Base-by-base conservation (phyloP, 2,113 vertebrate genomes). In the Deroptyus accipitrinus region DNA sequence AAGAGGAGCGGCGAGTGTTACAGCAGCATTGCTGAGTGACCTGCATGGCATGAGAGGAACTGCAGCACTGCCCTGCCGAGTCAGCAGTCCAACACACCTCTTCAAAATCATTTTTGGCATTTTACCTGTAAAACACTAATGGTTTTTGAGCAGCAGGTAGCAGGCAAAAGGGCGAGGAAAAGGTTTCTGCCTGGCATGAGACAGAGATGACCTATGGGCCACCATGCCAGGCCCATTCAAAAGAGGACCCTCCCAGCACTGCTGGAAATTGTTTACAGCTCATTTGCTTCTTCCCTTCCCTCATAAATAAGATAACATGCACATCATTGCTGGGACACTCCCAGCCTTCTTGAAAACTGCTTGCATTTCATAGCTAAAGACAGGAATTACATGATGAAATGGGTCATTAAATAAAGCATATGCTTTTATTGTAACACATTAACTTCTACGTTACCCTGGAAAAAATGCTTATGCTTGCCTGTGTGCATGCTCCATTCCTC, bases 381-480 rank as follows among this genome's bases (percentile, higher is more conserved):
- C 24, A 88, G 41, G 82, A 95, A 93, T 91, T 88, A 80, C 35
- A 23, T 79, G 81, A 88, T 74, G 20, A 95, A 96, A 95, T 48
- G 85, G 61, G 83, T 81, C 92, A 87, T 96, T 97, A 89, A 92
- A 77, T 76, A 90, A 96, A 97, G 87, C 94, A 88, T 85, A 86
- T 97, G 91, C 37, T 94, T 98, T 97, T 92, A 93, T 49, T 86
- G 64, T 91, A 97, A 91, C 84, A 95, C 83, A 97, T 97, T 95
- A 92, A 96, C 91, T 93, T 90, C 74, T 73, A n/a, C 41, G 57
- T 79, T 96, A 79, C 64, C 93, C 94, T 86, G 41, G 93, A 97
- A 95, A 86, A 92, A 90, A 83, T 49, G 59, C 68, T 90, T 94
- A 89, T 2, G 8, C 37, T 80, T 82, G 73, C 49, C 42, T 80